These are phyloP conservation scores for Mizuhopecten yessoensis DNA, from an alignment of 1,140 invertebrate genomes.

Conservation along the genomic window DNA sequence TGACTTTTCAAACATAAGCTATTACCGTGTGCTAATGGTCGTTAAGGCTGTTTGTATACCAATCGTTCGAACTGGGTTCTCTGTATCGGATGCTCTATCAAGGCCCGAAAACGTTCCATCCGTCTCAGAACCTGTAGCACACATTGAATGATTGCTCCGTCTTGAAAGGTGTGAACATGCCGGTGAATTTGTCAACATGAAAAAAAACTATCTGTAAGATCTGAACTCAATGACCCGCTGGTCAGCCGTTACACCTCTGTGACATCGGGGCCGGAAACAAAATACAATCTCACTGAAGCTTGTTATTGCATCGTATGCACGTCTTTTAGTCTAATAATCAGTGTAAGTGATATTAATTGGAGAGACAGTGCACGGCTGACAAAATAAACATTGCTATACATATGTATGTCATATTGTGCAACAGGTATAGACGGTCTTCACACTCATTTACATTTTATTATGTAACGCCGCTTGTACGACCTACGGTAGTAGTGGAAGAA, in stretches of 20 bases:
- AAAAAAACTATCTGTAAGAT: background rate
- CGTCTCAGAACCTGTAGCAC: background rate
- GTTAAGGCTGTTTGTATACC: background rate
- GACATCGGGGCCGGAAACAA: no score
- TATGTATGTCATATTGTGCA: no score
- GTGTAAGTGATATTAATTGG: no score
- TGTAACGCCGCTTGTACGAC: background rate
- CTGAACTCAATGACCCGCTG: background rate
- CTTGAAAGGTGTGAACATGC: background rate
- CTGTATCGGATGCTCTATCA: background rate
- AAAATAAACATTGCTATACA: no score
- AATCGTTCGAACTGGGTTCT: background rate
- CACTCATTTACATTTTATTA: background rate
- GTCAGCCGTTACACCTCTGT: background rate
- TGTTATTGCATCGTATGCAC: no score
- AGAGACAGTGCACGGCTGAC: no score
- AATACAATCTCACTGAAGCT: no score
- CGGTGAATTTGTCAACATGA: slow-evolving; percentile 22
- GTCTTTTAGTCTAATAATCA: no score
- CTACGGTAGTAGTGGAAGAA: background rate
- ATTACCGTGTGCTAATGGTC: background rate
- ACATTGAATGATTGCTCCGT: background rate
- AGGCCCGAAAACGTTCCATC: background rate
- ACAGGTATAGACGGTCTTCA: no score
- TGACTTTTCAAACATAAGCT: slow-evolving; percentile 28